Evolutionary conservation across 1,140 invertebrate genomes (phyloP).

Genomic region (Adelges cooleyi): DNA sequence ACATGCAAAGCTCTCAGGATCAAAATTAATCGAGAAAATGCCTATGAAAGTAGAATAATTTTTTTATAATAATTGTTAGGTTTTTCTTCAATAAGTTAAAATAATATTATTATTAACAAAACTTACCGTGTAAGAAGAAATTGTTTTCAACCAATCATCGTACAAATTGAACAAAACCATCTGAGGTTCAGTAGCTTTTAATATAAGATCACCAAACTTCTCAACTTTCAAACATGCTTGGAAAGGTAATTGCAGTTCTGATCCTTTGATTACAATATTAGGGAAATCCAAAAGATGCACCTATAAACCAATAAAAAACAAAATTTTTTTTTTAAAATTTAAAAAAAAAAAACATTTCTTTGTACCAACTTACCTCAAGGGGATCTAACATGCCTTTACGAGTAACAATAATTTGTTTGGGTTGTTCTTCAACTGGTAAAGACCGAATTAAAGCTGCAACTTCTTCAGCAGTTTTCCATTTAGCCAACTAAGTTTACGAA

Average conservation of each 20-base stretch:
- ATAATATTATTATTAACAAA: too few relatives aligned
- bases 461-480: constrained; percentile 99
- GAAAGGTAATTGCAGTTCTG: constrained; percentile 96
- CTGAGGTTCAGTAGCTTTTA: constrained; percentile 98
- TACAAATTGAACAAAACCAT: constrained; percentile 99
- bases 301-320: constrained; percentile 29
- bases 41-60: constrained; percentile 41
- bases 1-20: constrained; percentile 95
- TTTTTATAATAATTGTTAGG: not conserved
- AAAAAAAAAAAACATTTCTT: not conserved
- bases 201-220: constrained; percentile 97
- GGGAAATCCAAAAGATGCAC: constrained; percentile 98
- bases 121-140: constrained; percentile 76
- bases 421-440: constrained; percentile 97
- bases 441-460: constrained; percentile 98
- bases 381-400: constrained; percentile 99
- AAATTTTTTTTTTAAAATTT: not conserved
- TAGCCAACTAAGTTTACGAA: constrained; percentile 47
- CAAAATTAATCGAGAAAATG: constrained; percentile 93
- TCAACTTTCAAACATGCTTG: constrained; percentile 98
- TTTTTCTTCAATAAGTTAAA: not conserved
- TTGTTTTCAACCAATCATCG: constrained; percentile 98
- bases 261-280: constrained; percentile 98
- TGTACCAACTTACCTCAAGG: constrained; percentile 53
- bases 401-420: constrained; percentile 99